phyloP scores from a whole-genome alignment of 2,113 vertebrate species.

The Rhegmatorhina hoffmannsi region DNA sequence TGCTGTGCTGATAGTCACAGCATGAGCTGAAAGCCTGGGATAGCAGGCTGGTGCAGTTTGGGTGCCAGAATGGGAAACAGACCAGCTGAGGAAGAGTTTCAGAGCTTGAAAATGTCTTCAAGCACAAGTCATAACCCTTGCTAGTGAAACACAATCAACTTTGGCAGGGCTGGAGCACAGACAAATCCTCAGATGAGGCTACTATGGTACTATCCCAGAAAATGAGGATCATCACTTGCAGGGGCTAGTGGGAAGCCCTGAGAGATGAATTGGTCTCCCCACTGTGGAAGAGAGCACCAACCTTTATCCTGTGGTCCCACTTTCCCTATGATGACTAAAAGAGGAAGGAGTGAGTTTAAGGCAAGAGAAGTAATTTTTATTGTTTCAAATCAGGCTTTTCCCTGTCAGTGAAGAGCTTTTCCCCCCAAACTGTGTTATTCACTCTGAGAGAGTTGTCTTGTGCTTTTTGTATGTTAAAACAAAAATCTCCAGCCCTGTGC shows the following conservation, averaged over 20 bases:
- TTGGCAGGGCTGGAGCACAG: not conserved
- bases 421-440: not conserved
- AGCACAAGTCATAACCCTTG: not conserved
- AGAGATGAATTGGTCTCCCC: not conserved
- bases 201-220: not conserved
- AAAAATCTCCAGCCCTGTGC: rapidly evolving
- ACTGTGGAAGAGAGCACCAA: not conserved
- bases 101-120: not conserved
- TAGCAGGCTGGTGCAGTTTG: not conserved
- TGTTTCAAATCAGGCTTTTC: not conserved
- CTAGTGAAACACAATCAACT: not conserved
- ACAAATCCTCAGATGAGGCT: not conserved
- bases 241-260: not conserved
- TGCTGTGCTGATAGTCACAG: not conserved
- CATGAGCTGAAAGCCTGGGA: not conserved
- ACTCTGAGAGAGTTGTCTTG: not conserved
- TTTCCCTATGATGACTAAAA: not conserved
- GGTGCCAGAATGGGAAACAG: not conserved
- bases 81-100: not conserved
- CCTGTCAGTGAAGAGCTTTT: not conserved
- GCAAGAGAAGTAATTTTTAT: not conserved
- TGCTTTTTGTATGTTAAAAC: not conserved
- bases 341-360: not conserved
- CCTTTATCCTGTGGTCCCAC: not conserved
- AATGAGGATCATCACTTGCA: not conserved